Base-by-base conservation (phyloP, 1,140 invertebrate genomes). In the Ctenoplectra terminalis region DNA sequence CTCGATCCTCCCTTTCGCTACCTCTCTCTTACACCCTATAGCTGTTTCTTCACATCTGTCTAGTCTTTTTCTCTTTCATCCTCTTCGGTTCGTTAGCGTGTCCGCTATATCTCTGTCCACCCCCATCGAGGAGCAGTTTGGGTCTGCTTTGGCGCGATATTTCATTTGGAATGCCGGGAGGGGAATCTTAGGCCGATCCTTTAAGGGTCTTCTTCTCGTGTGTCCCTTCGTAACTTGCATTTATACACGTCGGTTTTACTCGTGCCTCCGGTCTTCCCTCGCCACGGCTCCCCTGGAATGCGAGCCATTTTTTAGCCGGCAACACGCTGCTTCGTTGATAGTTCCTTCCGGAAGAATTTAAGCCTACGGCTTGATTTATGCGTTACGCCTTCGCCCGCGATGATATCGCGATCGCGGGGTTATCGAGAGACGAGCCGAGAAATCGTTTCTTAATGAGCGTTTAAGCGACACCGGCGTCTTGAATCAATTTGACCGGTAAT, bases 91-190 rank as follows among this genome's bases (percentile, higher is more conserved):
- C 52, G 26, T 50, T 54, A 9, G 37, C 31, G 23, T 58, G 60
- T 58, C 64, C 73, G 63, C 63, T 78, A 66, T 63, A 50, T 87
- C 67, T 60, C 61, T 31, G 54, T 74, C 71, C 75, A 63, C 81
- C 74, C 61, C 52, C 37, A n/a, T 31, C 71, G 80, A 61, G 77
- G 81, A 82, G 81, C 84, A 84, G 88, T 89, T 89, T 72, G 80
- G 81, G 61, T 82, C 48, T 61, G 75, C 79, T 75, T 66, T 9
- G 43, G 50, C 58, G 67, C 86, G 87, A 90, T 90, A 88, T 90
- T 90, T 89, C 88, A 90, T 87, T 88, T 63, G 79, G 52, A 69
- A 87, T 29, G 86, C 64, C 29, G 37, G 66, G 70, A 67, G 52
- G 64, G 50, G 74, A 70, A 54, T 82, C 80, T 80, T 46, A n/a